A percentile compares a stretch with the other conserved stretches of the same genome.
These are phyloP conservation scores for Melolontha melolontha DNA, from an alignment of 2,888 invertebrate species.

Conservation along the genomic window DNA sequence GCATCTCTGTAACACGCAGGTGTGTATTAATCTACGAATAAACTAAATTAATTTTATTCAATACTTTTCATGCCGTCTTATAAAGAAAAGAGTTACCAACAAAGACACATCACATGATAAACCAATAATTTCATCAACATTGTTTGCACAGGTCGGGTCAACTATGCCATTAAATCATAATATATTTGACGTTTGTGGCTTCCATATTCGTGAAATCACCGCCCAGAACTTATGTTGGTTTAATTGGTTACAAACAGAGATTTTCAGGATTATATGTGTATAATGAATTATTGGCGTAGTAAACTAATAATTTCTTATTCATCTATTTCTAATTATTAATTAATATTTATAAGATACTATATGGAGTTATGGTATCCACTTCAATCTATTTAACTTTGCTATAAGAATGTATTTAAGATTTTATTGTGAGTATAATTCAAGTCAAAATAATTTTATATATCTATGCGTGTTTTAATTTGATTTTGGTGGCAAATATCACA, in stretches of 20 bases:
- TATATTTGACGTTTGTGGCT: conserved; percentile 42
- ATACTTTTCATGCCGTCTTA: neutral
- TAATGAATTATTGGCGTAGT: no score
- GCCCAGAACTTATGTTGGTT: neutral
- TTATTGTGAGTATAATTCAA: no score
- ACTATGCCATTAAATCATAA: conserved; percentile 49
- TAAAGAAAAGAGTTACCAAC: no score
- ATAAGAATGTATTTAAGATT: no score
- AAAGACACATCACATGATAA: neutral
- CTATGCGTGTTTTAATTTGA: no score
- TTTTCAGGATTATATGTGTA: neutral
- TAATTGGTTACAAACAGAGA: neutral
- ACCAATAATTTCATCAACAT: conserved; percentile 13
- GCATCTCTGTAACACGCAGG: conserved; percentile 85
- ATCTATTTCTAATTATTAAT: no score
- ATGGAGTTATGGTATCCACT: no score
- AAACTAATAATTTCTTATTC: no score
- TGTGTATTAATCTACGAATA: conserved; percentile 61
- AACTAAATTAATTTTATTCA: conserved; percentile 24
- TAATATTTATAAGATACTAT: no score
- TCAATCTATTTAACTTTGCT: no score
- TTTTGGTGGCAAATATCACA: no score
- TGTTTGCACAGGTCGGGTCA: conserved; percentile 47
- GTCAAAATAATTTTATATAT: no score
- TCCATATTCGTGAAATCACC: conserved; percentile 12